phyloP scores from a whole-genome alignment of 2,797 vertebrate genomes.

The Danio aesculapii region DNA sequence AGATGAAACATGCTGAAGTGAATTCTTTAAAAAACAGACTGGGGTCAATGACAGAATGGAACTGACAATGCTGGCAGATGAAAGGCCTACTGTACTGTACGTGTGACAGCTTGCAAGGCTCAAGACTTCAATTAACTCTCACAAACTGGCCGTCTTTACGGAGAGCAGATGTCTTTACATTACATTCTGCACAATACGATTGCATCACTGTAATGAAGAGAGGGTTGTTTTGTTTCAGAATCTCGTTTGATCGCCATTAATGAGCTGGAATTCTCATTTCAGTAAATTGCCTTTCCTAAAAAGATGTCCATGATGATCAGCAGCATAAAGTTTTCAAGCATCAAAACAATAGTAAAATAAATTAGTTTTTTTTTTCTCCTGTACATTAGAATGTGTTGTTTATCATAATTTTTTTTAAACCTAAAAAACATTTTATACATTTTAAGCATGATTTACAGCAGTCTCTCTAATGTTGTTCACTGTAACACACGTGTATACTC shows the following conservation, averaged over 20 bases:
- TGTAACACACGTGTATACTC: too few species aligned
- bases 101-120: constrained; percentile 13
- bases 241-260: neutral
- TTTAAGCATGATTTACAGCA: too few species aligned
- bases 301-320: neutral
- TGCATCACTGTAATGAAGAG: neutral
- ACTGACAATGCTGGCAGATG: constrained; percentile 9
- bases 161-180: constrained; percentile 23
- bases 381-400: too few species aligned
- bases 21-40: constrained; percentile 4
- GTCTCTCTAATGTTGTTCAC: too few species aligned
- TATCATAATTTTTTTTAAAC: too few species aligned
- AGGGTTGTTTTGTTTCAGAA: neutral
- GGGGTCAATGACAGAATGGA: constrained; percentile 17
- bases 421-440: too few species aligned
- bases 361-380: too few species aligned
- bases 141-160: neutral
- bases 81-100: neutral
- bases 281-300: neutral
- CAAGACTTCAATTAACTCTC: constrained; percentile 29
- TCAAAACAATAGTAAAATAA: too few species aligned
- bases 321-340: neutral
- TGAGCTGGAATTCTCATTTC: neutral
- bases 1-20: constrained; percentile 3
- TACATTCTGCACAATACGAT: neutral